Evolutionary conservation across 1,140 invertebrate genomes (phyloP), one percentile per base, ranked within the genome.

Genomic region (Heliconius hermathena): DNA sequence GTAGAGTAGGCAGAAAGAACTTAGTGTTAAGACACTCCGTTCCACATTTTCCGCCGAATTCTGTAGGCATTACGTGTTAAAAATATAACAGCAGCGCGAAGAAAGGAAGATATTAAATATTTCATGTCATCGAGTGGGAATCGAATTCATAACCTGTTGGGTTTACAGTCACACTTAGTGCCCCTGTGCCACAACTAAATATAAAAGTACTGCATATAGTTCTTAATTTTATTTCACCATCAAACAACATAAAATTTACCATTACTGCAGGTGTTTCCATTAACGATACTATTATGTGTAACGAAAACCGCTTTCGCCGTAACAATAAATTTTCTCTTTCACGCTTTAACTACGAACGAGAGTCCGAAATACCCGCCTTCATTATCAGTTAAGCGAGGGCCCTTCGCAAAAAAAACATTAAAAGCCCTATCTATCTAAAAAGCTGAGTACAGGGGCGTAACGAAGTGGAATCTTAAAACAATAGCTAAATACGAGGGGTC

Each of bases 391-490:
- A 91, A 91, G 80, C 83, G 84, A 90, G 92, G 89, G 84, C 82
- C 86, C 88, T 89, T 49, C 73, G 81, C 89, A 93, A 92, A 91
- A 90, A n/a, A 87, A 86, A 88, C 89, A 92, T 81, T 81, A 78
- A 81, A 91, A 88, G 83, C 82, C 82, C n/a, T n/a, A n/a, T n/a
- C 84, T 85, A 85, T 89, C 86, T 90, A 83, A 86, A 88, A 92
- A 91, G 85, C 83, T 87, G 88, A 93, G 88, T 83, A 86, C 84
- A 83, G 88, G 91, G 89, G 91, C 88, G 92, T 93, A 92, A 93
- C 91, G 87, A 94, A 94, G 90, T 90, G 90, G 86, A 84, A 85
- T 87, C 91, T 93, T 94, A 93, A 94, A 94, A 94, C 93, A 94
- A 94, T 93, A 94, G 92, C 91, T 83, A 90, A 94, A 92, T 89